A percentile compares a stretch with the other conserved stretches of the same genome.
Evolutionary conservation across 1,140 invertebrate species (phyloP).

Genomic region (Dendrolimus punctatus): DNA sequence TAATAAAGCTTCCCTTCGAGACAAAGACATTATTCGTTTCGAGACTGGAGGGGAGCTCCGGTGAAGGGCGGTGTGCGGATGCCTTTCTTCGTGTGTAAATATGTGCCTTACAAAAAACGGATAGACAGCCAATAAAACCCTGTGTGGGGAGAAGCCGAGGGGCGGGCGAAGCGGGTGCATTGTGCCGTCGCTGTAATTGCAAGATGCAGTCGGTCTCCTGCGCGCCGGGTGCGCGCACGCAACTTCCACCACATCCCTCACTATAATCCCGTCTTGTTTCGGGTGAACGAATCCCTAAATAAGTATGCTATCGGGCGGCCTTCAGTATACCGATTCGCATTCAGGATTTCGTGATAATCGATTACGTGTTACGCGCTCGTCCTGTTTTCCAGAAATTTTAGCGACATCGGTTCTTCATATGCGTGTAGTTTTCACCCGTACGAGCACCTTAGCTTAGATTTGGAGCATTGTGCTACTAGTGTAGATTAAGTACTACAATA

Average conservation of each 20-base stretch:
- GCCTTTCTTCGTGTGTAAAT: constrained; percentile 62
- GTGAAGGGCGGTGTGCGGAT: constrained; percentile 51
- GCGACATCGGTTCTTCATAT: constrained; percentile 26
- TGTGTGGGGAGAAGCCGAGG: constrained; percentile 58
- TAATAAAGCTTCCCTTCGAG: constrained; percentile 25
- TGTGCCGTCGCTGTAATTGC: constrained; percentile 43
- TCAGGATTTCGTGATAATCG: constrained; percentile 27
- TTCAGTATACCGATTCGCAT: constrained; percentile 15
- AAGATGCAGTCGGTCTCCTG: constrained; percentile 52
- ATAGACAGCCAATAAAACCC: constrained; percentile 68
- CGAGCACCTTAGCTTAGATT: constrained; percentile 13
- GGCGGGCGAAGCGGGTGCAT: constrained; percentile 57
- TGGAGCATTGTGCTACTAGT: constrained; percentile 22
- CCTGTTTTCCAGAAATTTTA: constrained; percentile 35
- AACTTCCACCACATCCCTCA: constrained; percentile 36
- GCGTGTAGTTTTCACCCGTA: constrained; percentile 32
- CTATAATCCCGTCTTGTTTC: neutral
- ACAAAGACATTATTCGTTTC: constrained; percentile 54
- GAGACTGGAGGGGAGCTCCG: constrained; percentile 52
- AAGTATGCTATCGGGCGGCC: constrained; percentile 26
- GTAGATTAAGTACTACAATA: constrained; percentile 17
- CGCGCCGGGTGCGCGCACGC: constrained; percentile 59
- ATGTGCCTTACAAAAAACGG: constrained; percentile 59
- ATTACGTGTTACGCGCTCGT: constrained; percentile 18
- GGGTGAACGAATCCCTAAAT: constrained; percentile 21